phyloP scores from a whole-genome alignment of 2,113 vertebrate genomes.

The Apus apus region DNA sequence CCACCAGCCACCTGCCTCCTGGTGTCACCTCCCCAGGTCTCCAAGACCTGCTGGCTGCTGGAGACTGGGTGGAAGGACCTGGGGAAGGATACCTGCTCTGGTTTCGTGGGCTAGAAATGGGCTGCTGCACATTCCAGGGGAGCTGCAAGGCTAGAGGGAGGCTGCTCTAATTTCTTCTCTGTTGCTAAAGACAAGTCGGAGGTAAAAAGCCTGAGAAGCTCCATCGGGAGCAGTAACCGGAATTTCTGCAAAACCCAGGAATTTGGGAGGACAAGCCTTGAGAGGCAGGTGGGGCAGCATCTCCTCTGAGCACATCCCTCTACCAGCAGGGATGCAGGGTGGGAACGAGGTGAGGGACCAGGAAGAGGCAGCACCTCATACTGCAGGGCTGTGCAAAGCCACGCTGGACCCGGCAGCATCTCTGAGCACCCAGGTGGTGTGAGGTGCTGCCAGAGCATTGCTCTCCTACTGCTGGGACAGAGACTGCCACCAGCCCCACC shows the following conservation, averaged over 20 bases:
- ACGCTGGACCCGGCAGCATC: not conserved
- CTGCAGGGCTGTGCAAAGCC: not conserved
- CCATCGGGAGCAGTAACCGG: not conserved
- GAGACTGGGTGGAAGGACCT: not conserved
- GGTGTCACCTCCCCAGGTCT: not conserved
- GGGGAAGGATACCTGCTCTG: not conserved
- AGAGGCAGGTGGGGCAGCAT: not conserved
- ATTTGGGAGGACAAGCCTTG: not conserved
- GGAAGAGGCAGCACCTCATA: not conserved
- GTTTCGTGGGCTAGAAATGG: not conserved
- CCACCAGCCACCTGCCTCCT: not conserved
- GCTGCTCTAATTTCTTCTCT: not conserved
- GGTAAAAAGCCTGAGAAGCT: not conserved
- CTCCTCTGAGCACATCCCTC: not conserved
- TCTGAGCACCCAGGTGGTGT: fast-evolving
- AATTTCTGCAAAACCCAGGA: not conserved
- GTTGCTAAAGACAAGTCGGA: not conserved
- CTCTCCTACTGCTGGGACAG: not conserved
- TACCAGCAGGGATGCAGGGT: fast-evolving
- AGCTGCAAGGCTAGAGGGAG: not conserved
- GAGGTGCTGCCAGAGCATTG: fast-evolving
- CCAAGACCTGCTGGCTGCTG: not conserved
- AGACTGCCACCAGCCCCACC: not conserved
- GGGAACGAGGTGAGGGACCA: not conserved
- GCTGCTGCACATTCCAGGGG: not conserved